phyloP scores from a whole-genome alignment of 2,113 vertebrate genomes.

The Hippoglossus stenolepis region DNA sequence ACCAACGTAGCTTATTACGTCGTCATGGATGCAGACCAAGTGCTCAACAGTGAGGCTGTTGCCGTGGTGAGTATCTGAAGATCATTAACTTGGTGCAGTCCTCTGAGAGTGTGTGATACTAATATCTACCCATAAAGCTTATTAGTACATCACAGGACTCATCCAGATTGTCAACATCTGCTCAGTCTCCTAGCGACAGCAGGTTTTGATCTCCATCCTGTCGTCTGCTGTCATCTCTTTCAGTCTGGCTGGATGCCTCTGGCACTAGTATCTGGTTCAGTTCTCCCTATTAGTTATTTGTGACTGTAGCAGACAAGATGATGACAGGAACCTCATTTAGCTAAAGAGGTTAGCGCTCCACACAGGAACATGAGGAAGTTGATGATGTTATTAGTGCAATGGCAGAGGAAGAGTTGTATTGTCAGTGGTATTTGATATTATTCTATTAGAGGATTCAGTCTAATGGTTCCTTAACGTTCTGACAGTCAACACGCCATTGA shows the following conservation, averaged over 20 bases:
- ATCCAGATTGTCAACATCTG: slow-evolving; percentile 31
- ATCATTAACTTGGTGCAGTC: neutral
- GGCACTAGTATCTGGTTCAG: slow-evolving; percentile 20
- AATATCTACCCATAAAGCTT: neutral
- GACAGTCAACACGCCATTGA: neutral
- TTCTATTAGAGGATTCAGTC: slow-evolving; percentile 4
- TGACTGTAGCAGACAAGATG: slow-evolving; percentile 42
- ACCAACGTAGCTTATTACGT: slow-evolving; percentile 87
- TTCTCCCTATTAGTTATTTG: slow-evolving; percentile 29
- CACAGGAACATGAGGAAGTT: slow-evolving; percentile 51
- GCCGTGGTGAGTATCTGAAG: slow-evolving; percentile 82
- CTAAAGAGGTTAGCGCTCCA: slow-evolving; percentile 71
- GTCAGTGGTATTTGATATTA: slow-evolving; percentile 16
- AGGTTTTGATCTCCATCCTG: slow-evolving; percentile 35
- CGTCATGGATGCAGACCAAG: slow-evolving; percentile 77
- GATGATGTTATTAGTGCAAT: slow-evolving; percentile 60
- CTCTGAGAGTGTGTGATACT: neutral
- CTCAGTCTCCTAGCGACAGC: slow-evolving; percentile 31
- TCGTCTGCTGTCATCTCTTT: slow-evolving; percentile 30
- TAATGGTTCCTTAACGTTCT: slow-evolving; percentile 15
- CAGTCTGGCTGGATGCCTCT: slow-evolving; percentile 37
- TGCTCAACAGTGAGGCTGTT: slow-evolving; percentile 84
- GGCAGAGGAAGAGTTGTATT: slow-evolving; percentile 21
- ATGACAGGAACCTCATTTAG: slow-evolving; percentile 62
- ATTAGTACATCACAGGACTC: slow-evolving; percentile 3